Conservation (phyloP, 2,888 invertebrate genomes). For the Falcaria lacertinaria region DNA sequence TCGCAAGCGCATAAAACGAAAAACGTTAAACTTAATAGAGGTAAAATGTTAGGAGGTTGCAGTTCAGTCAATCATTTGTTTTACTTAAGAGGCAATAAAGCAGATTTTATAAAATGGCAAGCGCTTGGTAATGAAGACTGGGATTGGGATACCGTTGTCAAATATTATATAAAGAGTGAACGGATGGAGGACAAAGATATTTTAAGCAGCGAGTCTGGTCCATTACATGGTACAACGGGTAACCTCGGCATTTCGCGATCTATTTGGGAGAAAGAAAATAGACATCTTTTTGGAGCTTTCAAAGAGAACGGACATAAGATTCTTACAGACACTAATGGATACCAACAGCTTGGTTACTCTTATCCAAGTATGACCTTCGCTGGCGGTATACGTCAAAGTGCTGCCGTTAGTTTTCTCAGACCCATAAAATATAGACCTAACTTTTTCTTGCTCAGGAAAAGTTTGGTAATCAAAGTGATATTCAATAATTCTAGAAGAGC, state of each 20-base stretch:
- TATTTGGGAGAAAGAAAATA: not conserved
- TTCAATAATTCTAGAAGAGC: slow-evolving; percentile 5
- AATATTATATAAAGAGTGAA: slow-evolving; percentile 10
- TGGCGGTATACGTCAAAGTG: slow-evolving; percentile 5
- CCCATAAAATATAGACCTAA: slow-evolving; percentile 4
- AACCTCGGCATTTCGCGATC: slow-evolving; percentile 45
- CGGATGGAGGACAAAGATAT: slow-evolving; percentile 2
- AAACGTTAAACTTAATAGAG: slow-evolving; percentile 65
- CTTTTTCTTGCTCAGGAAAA: slow-evolving; percentile 5
- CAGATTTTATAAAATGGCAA: slow-evolving; percentile 74
- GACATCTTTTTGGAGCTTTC: not conserved
- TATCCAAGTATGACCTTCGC: slow-evolving; percentile 5
- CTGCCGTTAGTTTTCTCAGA: slow-evolving; percentile 5
- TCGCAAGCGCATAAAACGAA: slow-evolving; percentile 8
- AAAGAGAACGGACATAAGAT: slow-evolving; percentile 1
- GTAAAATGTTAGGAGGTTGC: slow-evolving; percentile 80
- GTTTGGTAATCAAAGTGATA: slow-evolving; percentile 2
- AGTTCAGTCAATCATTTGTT: slow-evolving; percentile 81
- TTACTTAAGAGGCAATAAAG: slow-evolving; percentile 77
- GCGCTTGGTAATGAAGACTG: slow-evolving; percentile 69
- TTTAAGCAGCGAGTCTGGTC: slow-evolving; percentile 1
- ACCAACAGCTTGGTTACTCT: slow-evolving; percentile 8
- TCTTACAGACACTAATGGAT: slow-evolving; percentile 5
- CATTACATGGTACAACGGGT: slow-evolving; percentile 38
- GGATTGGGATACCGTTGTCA: slow-evolving; percentile 75